phyloP scores from a whole-genome alignment of 1,140 invertebrate species.

The Polyergus mexicanus region DNA sequence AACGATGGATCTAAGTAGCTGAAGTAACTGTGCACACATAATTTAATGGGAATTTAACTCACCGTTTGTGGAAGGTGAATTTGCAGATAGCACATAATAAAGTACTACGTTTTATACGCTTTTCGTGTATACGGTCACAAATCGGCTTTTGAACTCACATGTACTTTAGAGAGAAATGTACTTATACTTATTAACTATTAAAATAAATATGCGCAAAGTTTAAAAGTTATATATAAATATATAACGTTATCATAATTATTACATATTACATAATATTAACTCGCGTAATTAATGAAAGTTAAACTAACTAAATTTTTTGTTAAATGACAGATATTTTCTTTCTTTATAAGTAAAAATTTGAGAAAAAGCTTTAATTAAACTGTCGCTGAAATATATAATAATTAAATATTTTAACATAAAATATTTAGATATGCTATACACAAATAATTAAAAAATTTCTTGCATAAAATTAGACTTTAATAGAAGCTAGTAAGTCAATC shows the following conservation, averaged over 20 bases:
- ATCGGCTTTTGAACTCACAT: conserved; percentile 4
- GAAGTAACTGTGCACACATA: conserved; percentile 70
- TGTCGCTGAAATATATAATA: neutral
- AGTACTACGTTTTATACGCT: conserved; percentile 41
- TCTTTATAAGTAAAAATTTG: neutral
- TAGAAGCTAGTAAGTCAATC: too few relatives aligned
- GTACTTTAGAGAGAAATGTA: conserved; percentile 3
- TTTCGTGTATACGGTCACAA: conserved; percentile 4
- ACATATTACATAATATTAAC: neutral
- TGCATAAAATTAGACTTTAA: neutral
- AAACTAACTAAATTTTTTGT: neutral
- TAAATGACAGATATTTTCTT: neutral
- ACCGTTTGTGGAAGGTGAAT: conserved; percentile 59
- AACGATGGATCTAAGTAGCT: conserved; percentile 70
- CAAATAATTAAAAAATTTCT: neutral
- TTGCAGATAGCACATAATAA: conserved; percentile 60
- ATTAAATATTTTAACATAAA: neutral
- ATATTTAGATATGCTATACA: neutral
- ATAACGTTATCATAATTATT: neutral
- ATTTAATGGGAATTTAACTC: conserved; percentile 71
- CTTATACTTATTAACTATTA: conserved; percentile 40
- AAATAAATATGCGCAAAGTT: conserved; percentile 2
- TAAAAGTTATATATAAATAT: neutral
- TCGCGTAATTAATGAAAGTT: conserved; percentile 4
- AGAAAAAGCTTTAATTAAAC: neutral